Conservation (phyloP, 2,797 vertebrate species). For the Sorex maritimensis region DNA sequence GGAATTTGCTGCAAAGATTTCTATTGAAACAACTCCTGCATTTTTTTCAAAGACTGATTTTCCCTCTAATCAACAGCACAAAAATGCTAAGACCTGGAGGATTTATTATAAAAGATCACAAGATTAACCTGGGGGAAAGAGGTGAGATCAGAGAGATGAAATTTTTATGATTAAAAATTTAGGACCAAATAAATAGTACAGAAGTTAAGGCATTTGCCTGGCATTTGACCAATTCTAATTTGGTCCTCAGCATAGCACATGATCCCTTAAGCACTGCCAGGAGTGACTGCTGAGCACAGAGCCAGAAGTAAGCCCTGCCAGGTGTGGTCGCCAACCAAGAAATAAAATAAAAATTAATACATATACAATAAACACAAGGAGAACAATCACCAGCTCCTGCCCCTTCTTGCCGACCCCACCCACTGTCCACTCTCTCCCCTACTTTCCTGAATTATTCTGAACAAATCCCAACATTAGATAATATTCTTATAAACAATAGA, state of each 20-base stretch:
- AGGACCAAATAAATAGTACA: no score
- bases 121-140: not conserved
- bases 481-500: slow-evolving; percentile 2
- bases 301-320: no score
- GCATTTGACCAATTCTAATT: no score
- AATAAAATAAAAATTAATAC: not conserved
- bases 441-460: slow-evolving; percentile 5
- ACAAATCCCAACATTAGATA: not conserved
- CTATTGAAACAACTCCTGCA: slow-evolving; percentile 1
- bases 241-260: no score
- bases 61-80: slow-evolving; percentile 42
- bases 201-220: no score
- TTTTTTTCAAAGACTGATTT: slow-evolving; percentile 22
- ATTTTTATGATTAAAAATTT: slow-evolving; percentile 37
- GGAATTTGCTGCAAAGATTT: slow-evolving; percentile 12
- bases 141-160: not conserved
- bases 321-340: no score
- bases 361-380: not conserved
- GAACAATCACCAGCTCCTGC: no score
- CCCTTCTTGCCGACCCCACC: not conserved
- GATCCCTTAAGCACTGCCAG: no score
- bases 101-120: slow-evolving; percentile 50
- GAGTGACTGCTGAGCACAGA: no score
- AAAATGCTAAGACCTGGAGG: slow-evolving; percentile 19
- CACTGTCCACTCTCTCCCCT: not conserved